These are phyloP conservation scores for Drosophila trapezifrons DNA, from an alignment of 1,140 invertebrate genomes.

Conservation along the genomic window DNA sequence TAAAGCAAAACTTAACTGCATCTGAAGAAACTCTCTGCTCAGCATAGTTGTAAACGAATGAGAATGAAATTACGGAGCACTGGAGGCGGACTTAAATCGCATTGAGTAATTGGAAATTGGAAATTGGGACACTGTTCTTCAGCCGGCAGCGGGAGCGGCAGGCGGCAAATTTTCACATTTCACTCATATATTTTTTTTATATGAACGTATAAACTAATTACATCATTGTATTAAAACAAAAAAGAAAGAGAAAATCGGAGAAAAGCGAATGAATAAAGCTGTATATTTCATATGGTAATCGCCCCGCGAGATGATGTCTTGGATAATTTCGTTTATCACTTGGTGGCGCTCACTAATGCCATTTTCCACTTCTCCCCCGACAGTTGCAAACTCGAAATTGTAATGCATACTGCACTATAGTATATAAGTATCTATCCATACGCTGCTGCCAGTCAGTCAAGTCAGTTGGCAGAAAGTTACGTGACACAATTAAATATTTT, in stretches of 20 bases:
- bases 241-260: constrained; percentile 12
- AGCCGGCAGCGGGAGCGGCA: background rate
- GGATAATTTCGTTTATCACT: constrained; percentile 43
- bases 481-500: constrained; percentile 83
- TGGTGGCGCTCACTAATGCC: constrained; percentile 47
- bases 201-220: constrained; percentile 58
- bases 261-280: constrained; percentile 73
- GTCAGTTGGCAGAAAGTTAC: constrained; percentile 78
- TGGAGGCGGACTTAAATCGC: constrained; percentile 34
- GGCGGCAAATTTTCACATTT: constrained; percentile 38
- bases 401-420: constrained; percentile 48
- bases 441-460: constrained; percentile 34
- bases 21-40: constrained; percentile 71
- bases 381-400: constrained; percentile 30
- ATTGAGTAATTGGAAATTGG: constrained; percentile 42
- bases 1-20: constrained; percentile 50
- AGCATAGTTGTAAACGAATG: constrained; percentile 65
- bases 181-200: constrained; percentile 54
- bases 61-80: constrained; percentile 24
- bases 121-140: constrained; percentile 17
- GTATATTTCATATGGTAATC: constrained; percentile 78
- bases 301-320: constrained; percentile 18
- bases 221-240: constrained; percentile 66
- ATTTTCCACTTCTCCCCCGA: constrained; percentile 23
- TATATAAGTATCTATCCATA: constrained; percentile 31